phyloP scores from a whole-genome alignment of 2,888 invertebrate genomes.

The Hirtodrosophila cameraria region DNA sequence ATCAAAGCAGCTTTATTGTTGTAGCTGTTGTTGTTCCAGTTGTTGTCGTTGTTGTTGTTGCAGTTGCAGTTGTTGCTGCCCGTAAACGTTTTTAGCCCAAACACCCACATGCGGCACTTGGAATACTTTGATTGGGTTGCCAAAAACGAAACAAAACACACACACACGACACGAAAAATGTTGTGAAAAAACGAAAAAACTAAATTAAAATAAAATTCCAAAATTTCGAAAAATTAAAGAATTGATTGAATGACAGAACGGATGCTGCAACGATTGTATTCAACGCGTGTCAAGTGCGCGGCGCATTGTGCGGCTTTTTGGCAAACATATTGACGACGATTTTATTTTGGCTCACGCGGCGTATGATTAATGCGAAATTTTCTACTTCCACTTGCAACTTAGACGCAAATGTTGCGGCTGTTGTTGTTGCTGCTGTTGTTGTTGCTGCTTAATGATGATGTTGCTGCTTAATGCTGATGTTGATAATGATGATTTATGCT shows the following conservation, averaged over 20 bases:
- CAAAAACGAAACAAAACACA: slow-evolving; percentile 18
- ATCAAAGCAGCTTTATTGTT: slow-evolving; percentile 54
- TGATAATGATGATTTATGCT: slow-evolving; percentile 69
- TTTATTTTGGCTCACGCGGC: slow-evolving; percentile 50
- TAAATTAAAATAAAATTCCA: slow-evolving; percentile 16
- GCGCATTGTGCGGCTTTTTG: slow-evolving; percentile 61
- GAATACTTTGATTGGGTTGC: not conserved
- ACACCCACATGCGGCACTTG: slow-evolving; percentile 83
- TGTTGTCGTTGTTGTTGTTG: slow-evolving; percentile 34
- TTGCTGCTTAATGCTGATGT: slow-evolving; percentile 15
- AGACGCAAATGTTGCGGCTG: slow-evolving; percentile 29
- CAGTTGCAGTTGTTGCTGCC: slow-evolving; percentile 61
- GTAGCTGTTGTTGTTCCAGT: slow-evolving; percentile 14
- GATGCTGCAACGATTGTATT: slow-evolving; percentile 31
- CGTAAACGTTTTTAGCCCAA: slow-evolving; percentile 60
- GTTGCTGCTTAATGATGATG: slow-evolving; percentile 61
- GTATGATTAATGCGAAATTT: slow-evolving; percentile 64
- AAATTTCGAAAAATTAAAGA: slow-evolving; percentile 16
- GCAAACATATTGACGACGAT: slow-evolving; percentile 66
- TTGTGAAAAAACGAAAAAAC: slow-evolving; percentile 7
- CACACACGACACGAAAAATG: slow-evolving; percentile 11
- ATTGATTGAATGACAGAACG: slow-evolving; percentile 15
- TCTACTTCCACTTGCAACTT: slow-evolving; percentile 38
- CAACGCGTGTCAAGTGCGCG: slow-evolving; percentile 81
- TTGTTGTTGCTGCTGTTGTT: not conserved